Conservation (phyloP, 2,797 vertebrate genomes). For the Leucoraja ocellata region DNA sequence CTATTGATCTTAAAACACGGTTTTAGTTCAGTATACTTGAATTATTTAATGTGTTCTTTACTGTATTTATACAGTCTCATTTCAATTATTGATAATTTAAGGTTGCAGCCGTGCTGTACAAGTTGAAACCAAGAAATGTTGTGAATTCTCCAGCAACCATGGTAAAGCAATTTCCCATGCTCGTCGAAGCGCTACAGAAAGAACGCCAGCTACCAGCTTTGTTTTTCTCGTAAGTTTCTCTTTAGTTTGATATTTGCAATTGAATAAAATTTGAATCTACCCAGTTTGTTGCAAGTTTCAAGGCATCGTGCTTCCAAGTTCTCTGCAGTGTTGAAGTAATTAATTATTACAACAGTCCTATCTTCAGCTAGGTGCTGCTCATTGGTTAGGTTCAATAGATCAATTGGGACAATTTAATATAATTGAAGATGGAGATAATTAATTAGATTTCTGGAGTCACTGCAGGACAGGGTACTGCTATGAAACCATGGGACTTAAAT, state of each 20-base stretch:
- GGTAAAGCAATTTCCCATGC: constrained; percentile 42
- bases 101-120: constrained; percentile 44
- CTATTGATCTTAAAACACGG: no score
- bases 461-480: not conserved
- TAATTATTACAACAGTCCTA: not conserved
- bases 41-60: not conserved
- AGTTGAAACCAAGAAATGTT: constrained; percentile 40
- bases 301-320: not conserved
- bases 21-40: not conserved
- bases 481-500: no score
- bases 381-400: not conserved
- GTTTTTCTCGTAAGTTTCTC: constrained; percentile 52
- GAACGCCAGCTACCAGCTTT: constrained; percentile 51
- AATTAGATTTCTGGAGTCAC: not conserved
- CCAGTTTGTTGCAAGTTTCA: not conserved
- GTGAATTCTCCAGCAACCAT: constrained; percentile 39
- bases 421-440: not conserved
- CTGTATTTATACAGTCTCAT: not conserved
- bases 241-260: not conserved
- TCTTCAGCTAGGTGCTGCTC: not conserved
- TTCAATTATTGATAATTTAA: constrained; percentile 36
- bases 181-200: constrained; percentile 51
- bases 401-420: not conserved
- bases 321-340: not conserved
- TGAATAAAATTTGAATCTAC: not conserved